Conservation (phyloP, 64 coral and sea anemone species). For the Platygyra sinensis region DNA sequence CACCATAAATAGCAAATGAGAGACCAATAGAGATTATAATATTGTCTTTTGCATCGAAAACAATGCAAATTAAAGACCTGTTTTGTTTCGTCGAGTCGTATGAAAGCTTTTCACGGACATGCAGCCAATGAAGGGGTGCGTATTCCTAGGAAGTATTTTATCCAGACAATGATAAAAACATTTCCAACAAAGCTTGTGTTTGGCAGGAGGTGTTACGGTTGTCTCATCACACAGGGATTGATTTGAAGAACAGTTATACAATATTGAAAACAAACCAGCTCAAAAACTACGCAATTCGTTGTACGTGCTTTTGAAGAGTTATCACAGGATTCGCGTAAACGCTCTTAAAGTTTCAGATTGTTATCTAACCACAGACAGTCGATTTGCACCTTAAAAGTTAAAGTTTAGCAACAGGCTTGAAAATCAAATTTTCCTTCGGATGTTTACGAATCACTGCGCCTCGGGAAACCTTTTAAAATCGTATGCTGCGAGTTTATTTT, state of each 20-base stretch:
- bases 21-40: not conserved
- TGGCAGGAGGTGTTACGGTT: not conserved
- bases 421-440: not conserved
- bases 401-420: not conserved
- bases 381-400: not conserved
- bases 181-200: constrained; percentile 11
- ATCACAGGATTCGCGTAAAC: not conserved
- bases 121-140: not conserved
- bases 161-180: not conserved
- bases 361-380: not conserved
- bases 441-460: not conserved
- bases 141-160: not conserved
- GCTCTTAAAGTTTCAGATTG: not conserved
- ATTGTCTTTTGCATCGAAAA: not conserved
- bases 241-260: not conserved
- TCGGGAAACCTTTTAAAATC: not conserved
- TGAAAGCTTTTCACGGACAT: not conserved
- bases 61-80: not conserved
- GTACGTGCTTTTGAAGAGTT: not conserved
- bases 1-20: constrained; percentile 23
- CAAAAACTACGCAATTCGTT: not conserved
- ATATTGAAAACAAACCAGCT: not conserved
- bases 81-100: not conserved
- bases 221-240: not conserved
- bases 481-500: too few species aligned